Percentiles rank a stretch among this genome's conserved stretches.
phyloP scores from a whole-genome alignment of 1,140 invertebrate species.

The Pseudomyrmex concolor region DNA sequence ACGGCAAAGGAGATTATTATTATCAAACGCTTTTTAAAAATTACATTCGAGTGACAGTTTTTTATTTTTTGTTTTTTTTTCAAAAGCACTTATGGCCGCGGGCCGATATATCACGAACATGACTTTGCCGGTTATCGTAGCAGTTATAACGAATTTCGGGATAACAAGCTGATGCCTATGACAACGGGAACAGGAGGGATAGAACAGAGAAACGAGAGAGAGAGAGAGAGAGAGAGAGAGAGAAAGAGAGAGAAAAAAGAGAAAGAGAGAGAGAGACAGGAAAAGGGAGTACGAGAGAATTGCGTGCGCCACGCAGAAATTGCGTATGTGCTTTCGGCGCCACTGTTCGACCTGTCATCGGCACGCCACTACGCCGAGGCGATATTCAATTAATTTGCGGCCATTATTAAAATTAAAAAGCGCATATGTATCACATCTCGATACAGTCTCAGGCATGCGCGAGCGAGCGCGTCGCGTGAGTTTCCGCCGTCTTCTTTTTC shows the following conservation, averaged over 20 bases:
- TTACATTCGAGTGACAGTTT: neutral
- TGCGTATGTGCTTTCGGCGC: slow-evolving; percentile 60
- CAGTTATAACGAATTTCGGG: slow-evolving; percentile 38
- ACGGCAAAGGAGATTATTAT: neutral
- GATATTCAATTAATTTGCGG: slow-evolving; percentile 78
- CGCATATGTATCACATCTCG: slow-evolving; percentile 56
- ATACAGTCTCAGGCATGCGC: slow-evolving; percentile 17
- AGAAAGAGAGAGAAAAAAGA: no score
- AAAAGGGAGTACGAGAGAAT: neutral
- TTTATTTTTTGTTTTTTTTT: no score
- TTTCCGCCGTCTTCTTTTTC: slow-evolving; percentile 37
- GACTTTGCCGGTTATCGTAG: slow-evolving; percentile 21
- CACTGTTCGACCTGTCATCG: slow-evolving; percentile 73
- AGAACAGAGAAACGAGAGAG: neutral
- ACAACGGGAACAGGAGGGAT: slow-evolving; percentile 4
- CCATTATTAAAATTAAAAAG: slow-evolving; percentile 76
- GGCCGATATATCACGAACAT: neutral
- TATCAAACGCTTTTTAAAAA: neutral
- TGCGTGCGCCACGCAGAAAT: slow-evolving; percentile 56
- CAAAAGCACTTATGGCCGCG: neutral
- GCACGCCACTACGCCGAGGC: slow-evolving; percentile 68
- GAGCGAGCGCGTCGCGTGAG: slow-evolving; percentile 35
- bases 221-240: neutral
- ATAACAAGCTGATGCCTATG: slow-evolving; percentile 24
- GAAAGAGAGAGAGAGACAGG: neutral